These are phyloP conservation scores for Chlorocebus sabaeus DNA, from an alignment of 2,113 vertebrate genomes.

Conservation along the genomic window DNA sequence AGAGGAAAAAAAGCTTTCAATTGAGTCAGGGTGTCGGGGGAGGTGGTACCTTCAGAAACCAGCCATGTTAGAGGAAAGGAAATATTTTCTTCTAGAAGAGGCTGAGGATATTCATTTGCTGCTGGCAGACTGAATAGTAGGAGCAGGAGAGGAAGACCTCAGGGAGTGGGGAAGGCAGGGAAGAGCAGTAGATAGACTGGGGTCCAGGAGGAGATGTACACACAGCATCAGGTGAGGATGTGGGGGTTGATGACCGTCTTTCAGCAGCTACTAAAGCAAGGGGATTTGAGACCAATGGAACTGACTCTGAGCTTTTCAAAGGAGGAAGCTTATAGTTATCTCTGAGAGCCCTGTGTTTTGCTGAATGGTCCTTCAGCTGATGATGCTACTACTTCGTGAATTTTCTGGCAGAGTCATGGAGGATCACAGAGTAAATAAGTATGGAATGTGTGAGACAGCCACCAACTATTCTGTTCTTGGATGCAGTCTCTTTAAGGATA, in stretches of 20 bases:
- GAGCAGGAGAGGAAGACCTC: background rate
- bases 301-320: background rate
- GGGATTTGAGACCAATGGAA: background rate
- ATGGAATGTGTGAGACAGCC: background rate
- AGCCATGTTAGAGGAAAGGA: background rate
- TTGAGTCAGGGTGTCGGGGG: background rate
- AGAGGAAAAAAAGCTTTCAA: background rate
- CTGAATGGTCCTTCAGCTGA: background rate
- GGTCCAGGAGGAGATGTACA: background rate
- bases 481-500: background rate
- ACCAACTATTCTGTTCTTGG: background rate
- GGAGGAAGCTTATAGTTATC: background rate
- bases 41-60: background rate
- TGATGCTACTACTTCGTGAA: accelerated
- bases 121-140: background rate
- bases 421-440: background rate
- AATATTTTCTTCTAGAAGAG: background rate
- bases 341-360: background rate
- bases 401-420: background rate
- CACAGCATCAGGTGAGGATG: no score
- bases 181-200: no score
- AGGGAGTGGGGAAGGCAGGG: background rate
- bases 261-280: background rate
- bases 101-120: background rate
- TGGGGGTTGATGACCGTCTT: background rate